phyloP scores from a whole-genome alignment of 1,140 invertebrate genomes.

The Antheraea pernyi region DNA sequence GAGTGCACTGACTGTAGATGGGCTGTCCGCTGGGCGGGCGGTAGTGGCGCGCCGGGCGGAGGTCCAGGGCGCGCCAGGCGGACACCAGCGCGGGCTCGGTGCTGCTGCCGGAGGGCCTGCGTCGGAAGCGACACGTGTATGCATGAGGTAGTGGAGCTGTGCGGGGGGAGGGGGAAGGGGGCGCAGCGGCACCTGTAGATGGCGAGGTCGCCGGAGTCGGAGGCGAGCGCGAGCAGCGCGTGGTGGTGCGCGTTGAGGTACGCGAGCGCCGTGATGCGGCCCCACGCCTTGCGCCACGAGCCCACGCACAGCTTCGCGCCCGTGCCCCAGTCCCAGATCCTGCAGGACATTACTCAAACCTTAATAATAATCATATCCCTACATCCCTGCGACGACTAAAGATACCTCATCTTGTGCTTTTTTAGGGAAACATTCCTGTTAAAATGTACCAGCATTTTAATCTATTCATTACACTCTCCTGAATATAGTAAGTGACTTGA shows the following conservation, averaged over 20 bases:
- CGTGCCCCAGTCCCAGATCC: constrained; percentile 87
- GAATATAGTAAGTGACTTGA: too few relatives aligned
- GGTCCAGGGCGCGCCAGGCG: constrained; percentile 90
- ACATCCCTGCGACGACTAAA: too few relatives aligned
- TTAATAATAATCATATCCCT: too few relatives aligned
- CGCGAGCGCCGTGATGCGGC: constrained; percentile 89
- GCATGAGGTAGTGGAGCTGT: too few relatives aligned
- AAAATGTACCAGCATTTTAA: too few relatives aligned
- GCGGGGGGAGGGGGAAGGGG: too few relatives aligned
- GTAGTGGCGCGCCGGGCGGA: constrained; percentile 76
- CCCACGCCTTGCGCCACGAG: constrained; percentile 67
- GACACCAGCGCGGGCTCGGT: constrained; percentile 85
- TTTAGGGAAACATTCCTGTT: too few relatives aligned
- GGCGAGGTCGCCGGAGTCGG: constrained; percentile 89
- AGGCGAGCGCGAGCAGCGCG: constrained; percentile 85
- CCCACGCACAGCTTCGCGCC: constrained; percentile 82
- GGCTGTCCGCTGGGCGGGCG: constrained; percentile 61
- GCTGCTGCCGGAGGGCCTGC: constrained; percentile 47
- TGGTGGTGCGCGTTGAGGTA: constrained; percentile 95
- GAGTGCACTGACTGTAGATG: constrained; percentile 51
- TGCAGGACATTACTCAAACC: constrained; percentile 44
- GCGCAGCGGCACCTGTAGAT: constrained; percentile 84
- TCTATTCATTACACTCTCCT: too few relatives aligned
- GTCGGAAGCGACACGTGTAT: constrained; percentile 73
- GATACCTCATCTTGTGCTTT: too few relatives aligned